Base-by-base conservation (phyloP, 2,888 invertebrate genomes). In the Calameuta filiformis region DNA sequence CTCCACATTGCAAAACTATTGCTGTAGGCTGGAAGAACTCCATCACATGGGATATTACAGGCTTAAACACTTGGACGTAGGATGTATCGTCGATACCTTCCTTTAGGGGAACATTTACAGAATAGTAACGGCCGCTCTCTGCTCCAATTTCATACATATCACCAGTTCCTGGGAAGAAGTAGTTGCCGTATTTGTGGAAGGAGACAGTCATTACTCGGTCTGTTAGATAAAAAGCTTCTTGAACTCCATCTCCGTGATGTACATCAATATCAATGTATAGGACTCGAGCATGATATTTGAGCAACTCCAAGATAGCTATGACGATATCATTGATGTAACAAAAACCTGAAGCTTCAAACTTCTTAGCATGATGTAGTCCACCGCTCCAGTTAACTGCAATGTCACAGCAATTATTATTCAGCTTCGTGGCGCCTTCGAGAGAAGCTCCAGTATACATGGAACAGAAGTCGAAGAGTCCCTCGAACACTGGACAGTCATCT, bases 321-420 rank as follows among this genome's bases (percentile, higher is more conserved):
- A 99, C 99, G 85, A 99, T 99, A 90, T 99, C 99, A 89, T 99
- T 99, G 1, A 99, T 98, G 87, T 99, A 99, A 91, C 99, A 99
- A 91, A 99, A 99, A 1, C 99, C 98, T n/a, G 98, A 98, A 0
- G 99, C 99, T 92, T 98, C 98, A 92, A 97, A 98, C 91, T 99
- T 99, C 92, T 99, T 99, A 0, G 99, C 99, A 92, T 99, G 99
- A 94, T 99, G 99, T 76, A 99, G 92, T 0, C 99, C 99, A 12
- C 99, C 99, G 0, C 98, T 98, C 99, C 99, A 99, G 92, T 99
- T 99, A 69, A 99, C 96, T 15, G 99, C 99, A 82, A 99, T 98
- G 92, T 99, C 99, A 92, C 97, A 98, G 82, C 96, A 95, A 89
- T 97, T 96, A 87, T 98, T 97, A 90, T 99, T 99, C 0, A 99